Evolutionary conservation across 2,797 vertebrate species (phyloP).

Genomic region (Sylvilagus floridanus): DNA sequence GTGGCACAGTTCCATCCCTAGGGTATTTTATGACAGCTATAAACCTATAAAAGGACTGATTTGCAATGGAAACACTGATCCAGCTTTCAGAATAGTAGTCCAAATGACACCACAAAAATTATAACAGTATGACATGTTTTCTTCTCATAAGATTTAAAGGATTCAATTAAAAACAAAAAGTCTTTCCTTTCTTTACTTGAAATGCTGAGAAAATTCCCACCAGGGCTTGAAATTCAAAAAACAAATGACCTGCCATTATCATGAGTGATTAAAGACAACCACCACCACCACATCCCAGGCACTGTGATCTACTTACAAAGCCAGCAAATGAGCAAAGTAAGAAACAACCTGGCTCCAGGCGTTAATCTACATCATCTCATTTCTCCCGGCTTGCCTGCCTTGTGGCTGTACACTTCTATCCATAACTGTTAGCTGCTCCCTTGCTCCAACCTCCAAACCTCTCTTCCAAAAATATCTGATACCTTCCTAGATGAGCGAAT

Average conservation of each 20-base stretch:
- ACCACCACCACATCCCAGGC: neutral
- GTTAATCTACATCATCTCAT: accelerated
- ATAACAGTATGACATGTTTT: neutral
- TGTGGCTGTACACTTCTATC: neutral
- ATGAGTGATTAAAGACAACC: neutral
- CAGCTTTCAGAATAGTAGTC: neutral
- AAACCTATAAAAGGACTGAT: neutral
- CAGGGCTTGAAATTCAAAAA: constrained; percentile 32
- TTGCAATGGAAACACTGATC: neutral
- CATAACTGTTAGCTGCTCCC: neutral
- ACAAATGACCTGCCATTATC: neutral
- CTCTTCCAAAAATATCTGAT: neutral
- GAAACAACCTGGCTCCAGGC: too few relatives aligned
- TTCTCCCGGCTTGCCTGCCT: too few relatives aligned
- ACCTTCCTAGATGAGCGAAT: neutral
- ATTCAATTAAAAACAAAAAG: constrained; percentile 41
- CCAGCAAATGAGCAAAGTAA: neutral
- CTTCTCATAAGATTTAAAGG: constrained; percentile 55
- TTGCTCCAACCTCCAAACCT: neutral
- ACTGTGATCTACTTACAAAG: neutral
- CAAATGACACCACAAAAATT: constrained; percentile 20
- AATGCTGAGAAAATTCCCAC: constrained; percentile 12
- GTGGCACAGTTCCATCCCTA: neutral
- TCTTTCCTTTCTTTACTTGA: constrained; percentile 30
- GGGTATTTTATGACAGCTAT: neutral